Base-by-base conservation (phyloP, 2,888 invertebrate species). In the Artemia sinica region DNA sequence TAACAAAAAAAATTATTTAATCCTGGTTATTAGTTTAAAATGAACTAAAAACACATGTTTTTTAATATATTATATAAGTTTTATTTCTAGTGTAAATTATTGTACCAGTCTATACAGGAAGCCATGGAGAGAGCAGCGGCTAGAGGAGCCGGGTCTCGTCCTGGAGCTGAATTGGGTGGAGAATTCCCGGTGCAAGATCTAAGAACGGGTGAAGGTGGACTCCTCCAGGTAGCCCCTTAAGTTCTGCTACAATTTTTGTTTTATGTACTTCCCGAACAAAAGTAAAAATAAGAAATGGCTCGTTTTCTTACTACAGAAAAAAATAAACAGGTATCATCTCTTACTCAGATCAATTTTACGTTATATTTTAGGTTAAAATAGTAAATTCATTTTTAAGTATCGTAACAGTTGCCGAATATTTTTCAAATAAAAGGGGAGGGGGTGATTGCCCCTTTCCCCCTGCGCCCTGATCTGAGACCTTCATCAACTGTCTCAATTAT, bases 121-220 rank as follows among this genome's bases (percentile, higher is more conserved):
- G 91, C 97, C 13, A 98, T 99, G 95, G 97, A 97, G 79, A 80
- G 84, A 73, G 86, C 87, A 5, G 86, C 85, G 1, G 82, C 84
- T 0, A 79, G 86, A 69, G 85, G 85, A 63, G 87, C 87, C 67
- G 87, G 89, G 69, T 88, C 88, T 0, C 84, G 87, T 68, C 83
- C 85, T 14, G 87, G 86, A 67, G 83, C 86, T 1, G 88, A 89
- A 75, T 81, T 89, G 49, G 73, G 74, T 10, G 98, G 98, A 5
- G 97, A 98, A 80, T 98, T 99, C 80, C 97, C 97, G 7, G 91
- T 98, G 51, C 95, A 96, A 79, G 97, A 99, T 79, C 88, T 97
- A 83, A 88, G 87, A 75, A 90, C 93, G 11, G 95, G 95, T 67
- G 95, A 97, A 80, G 97, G 97, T 71, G 98, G 97, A 2, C 84